phyloP scores from a whole-genome alignment of 1,140 invertebrate genomes.

The Bemisia tabaci region DNA sequence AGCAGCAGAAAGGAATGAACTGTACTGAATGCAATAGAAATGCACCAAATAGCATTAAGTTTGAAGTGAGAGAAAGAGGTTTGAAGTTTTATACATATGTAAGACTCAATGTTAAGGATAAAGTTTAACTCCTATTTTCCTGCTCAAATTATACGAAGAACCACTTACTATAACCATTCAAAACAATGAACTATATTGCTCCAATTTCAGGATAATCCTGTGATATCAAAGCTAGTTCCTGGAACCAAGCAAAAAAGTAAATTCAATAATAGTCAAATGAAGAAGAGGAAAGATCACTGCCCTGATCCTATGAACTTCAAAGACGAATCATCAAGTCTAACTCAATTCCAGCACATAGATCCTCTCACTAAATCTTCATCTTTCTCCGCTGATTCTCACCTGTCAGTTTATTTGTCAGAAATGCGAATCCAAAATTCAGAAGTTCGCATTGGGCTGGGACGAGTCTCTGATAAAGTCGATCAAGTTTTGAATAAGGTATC shows the following conservation, averaged over 20 bases:
- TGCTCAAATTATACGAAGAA: too few species aligned
- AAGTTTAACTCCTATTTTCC: too few species aligned
- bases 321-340: background rate
- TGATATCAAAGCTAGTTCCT: background rate
- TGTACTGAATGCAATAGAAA: too few species aligned
- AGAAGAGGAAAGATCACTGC: background rate
- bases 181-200: too few species aligned
- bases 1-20: too few species aligned
- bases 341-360: background rate
- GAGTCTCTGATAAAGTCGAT: slow-evolving; percentile 34
- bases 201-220: background rate
- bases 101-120: too few species aligned
- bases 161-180: too few species aligned
- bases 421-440: slow-evolving; percentile 33
- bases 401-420: slow-evolving; percentile 26
- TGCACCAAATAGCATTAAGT: too few species aligned
- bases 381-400: background rate
- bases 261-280: background rate
- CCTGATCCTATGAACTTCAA: background rate
- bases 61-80: too few species aligned
- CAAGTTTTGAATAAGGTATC: slow-evolving; percentile 33
- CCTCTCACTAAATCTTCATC: background rate
- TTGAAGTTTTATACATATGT: too few species aligned
- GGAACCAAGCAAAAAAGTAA: background rate
- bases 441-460: slow-evolving; percentile 33